phyloP scores from a whole-genome alignment of 2,888 invertebrate species.

The Latrodectus elegans region DNA sequence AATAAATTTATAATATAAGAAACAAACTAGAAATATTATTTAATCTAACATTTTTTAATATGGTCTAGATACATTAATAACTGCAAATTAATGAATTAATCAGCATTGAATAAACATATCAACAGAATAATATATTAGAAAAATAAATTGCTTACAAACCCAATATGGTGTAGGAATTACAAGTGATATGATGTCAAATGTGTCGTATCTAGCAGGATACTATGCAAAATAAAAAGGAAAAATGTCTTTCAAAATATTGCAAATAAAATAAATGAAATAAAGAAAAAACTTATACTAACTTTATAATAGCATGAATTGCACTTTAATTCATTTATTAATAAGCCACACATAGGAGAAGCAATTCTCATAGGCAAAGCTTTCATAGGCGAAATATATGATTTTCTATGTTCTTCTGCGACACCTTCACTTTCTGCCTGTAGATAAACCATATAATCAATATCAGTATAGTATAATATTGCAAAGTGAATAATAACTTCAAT shows the following conservation, averaged over 20 bases:
- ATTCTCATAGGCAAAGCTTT: constrained; percentile 39
- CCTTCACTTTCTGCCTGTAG: constrained; percentile 17
- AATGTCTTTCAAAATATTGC: not conserved
- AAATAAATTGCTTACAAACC: constrained; percentile 34
- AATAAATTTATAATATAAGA: too few species aligned
- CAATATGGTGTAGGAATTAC: constrained; percentile 80
- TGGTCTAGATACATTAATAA: too few species aligned
- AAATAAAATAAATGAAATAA: not conserved
- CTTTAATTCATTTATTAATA: constrained; percentile 84
- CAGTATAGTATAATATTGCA: not conserved
- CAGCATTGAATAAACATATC: too few species aligned
- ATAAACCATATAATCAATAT: not conserved
- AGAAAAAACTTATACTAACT: constrained; percentile 75
- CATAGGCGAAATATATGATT: constrained; percentile 35
- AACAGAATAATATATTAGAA: not conserved
- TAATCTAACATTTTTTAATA: too few species aligned
- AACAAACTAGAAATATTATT: not conserved
- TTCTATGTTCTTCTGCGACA: not conserved
- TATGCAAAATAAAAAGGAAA: constrained; percentile 75
- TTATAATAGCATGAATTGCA: constrained; percentile 84
- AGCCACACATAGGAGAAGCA: constrained; percentile 82
- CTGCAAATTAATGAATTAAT: too few species aligned
- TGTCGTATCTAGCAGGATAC: constrained; percentile 92
- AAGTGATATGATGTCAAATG: constrained; percentile 91
- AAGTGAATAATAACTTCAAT: not conserved